Percentiles rank a stretch among this genome's conserved stretches.
Evolutionary conservation across 2,888 invertebrate genomes (phyloP).

Genomic region (Tenthredo scrophulariae): DNA sequence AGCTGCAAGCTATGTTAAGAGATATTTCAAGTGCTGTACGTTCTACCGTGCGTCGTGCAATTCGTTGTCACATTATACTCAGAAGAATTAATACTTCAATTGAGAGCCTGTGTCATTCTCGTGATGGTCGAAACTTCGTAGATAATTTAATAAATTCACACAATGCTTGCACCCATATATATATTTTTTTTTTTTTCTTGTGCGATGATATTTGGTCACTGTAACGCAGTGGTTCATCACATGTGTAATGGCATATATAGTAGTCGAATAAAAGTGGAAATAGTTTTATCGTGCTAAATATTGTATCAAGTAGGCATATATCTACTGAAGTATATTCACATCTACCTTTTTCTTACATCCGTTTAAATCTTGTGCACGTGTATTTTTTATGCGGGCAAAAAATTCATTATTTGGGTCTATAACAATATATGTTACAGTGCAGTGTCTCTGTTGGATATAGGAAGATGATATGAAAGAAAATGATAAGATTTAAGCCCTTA

Average conservation of each 20-base stretch:
- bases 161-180: neutral
- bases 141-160: neutral
- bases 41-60: constrained; percentile 46
- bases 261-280: neutral
- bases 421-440: neutral
- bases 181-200: neutral
- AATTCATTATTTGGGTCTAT: constrained; percentile 1
- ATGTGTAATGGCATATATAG: neutral
- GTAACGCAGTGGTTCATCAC: neutral
- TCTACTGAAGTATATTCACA: constrained; percentile 12
- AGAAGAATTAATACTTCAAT: neutral
- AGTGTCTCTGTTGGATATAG: neutral
- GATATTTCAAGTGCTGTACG: constrained; percentile 43
- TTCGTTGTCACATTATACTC: neutral
- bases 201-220: neutral
- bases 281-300: neutral
- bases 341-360: constrained; percentile 1
- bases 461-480: too few species aligned
- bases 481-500: neutral
- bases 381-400: constrained; percentile 3
- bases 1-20: constrained; percentile 42
- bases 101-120: neutral
- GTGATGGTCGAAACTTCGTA: neutral
- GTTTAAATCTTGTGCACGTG: constrained; percentile 8
- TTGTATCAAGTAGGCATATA: neutral